Evolutionary conservation across 2,888 invertebrate species (phyloP), one percentile per base, ranked within the genome.

Genomic region (Morpho deidamia): DNA sequence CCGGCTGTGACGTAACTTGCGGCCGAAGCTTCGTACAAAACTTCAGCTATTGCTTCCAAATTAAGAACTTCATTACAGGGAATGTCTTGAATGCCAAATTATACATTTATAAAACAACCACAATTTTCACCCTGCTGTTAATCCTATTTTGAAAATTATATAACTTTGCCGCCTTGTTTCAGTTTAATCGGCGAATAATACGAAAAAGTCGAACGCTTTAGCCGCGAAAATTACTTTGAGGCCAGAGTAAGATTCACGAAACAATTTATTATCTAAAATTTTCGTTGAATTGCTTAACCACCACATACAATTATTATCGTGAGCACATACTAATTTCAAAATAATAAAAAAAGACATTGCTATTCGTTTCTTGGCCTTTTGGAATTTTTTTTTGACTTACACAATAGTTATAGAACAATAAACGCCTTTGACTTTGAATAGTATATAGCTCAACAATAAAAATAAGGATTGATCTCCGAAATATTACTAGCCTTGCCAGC

Each of bases 1-100:
- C 71, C 67, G 60, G 54, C 61, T 60, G 64, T 82, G 81, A 83
- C 80, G 83, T 72, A 82, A 83, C 75, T 44, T 60, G 56, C 65
- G 68, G 67, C 59, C 59, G 42, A 35, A 38, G 34, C 54, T 51
- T 53, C 58, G 54, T 55, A 59, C 58, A 54, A 61, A 57, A 44
- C 53, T 59, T 56, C 44, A 53, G 42, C 44, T 47, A 42, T 47
- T 48, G 42, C 44, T 41, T 40, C 34, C 42, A 23, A 49, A 49
- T 49, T 42, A 23, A 12, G 38, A 42, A 12, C 34, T 51, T 43
- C 41, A 53, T 48, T 44, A 51, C 51, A 41, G 43, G 32, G 39
- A 14, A 42, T 44, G 44, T 48, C 43, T 47, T 11, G 11, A 23
- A 23, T n/a, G 34, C 45, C 8, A 7, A 42, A 49, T 35, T 23